Evolutionary conservation across 2,797 vertebrate species (phyloP), one percentile per base, ranked within the genome.

Genomic region (Adrianichthys oophorus): DNA sequence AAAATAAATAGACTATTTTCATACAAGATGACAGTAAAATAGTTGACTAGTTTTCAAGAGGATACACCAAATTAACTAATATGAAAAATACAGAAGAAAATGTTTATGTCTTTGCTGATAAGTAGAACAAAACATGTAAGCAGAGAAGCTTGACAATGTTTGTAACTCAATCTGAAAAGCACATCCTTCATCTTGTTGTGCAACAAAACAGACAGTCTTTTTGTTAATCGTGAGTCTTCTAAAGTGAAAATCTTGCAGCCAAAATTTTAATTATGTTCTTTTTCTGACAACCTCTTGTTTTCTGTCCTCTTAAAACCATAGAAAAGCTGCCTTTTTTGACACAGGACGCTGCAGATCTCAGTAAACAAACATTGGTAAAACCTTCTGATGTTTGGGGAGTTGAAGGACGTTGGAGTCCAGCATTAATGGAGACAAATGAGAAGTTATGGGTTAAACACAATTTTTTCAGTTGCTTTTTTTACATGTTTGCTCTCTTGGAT

Each of bases 291-390:
- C 15, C 52, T 62, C n/a, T 61, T 7, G 32, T 41, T 60, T 52
- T 64, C 61, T 62, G 63, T 64, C 46, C 41, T 18, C 24, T 24
- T 53, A 32, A 57, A 43, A 60, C 19, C 19, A 21, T 21, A 21
- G 3, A 21, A 21, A 21, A 21, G 19, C 3, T 21, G 19, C 19
- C 19, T 21, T 21, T 75, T 75, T 68, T 79, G 79, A 67, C 59
- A 64, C 83, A 84, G 85, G 75, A 89, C 79, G 73, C 56, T 48
- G 72, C 5, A 29, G 41, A 44, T 62, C 75, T 67, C 75, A 52
- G 47, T 64, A 59, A 81, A 87, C 79, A 86, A 86, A 86, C 51
- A 65, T 43, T 5, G 32, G 71, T 57, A 70, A 54, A 59, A 21
- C 2, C 19, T 60, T 80, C 54, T 59, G 45, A 78, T 67, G 70